phyloP scores from a whole-genome alignment of 2,797 vertebrate genomes.

The Philypnodon macrostomus region DNA sequence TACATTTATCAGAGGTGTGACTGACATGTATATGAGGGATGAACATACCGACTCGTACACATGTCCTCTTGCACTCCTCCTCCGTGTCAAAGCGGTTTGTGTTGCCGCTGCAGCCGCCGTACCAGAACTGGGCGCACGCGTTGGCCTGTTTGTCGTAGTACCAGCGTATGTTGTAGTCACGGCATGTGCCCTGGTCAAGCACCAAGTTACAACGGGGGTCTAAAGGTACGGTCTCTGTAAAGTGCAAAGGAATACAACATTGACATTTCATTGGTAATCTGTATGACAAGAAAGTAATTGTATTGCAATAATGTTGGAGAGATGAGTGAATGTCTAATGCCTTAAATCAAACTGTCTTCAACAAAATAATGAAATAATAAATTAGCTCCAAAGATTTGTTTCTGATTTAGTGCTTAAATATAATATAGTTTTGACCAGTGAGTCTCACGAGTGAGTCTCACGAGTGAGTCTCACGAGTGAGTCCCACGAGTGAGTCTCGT shows the following conservation, averaged over 20 bases:
- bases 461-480: no score
- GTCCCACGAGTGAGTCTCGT: no score
- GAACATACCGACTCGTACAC: conserved; percentile 68
- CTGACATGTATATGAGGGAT: neutral
- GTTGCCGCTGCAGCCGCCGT: conserved; percentile 82
- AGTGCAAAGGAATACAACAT: neutral
- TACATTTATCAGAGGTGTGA: conserved; percentile 7
- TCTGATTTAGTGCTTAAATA: no score
- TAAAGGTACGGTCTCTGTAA: conserved; percentile 61
- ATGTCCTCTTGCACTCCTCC: conserved; percentile 82
- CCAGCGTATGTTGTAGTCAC: conserved; percentile 84
- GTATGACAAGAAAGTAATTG: no score
- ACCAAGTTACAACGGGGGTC: conserved; percentile 71
- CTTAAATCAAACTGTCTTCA: no score
- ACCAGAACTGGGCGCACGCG: conserved; percentile 89
- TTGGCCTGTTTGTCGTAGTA: conserved; percentile 87
- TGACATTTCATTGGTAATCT: no score
- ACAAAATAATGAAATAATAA: no score
- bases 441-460: no score
- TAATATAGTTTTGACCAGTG: no score
- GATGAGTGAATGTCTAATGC: no score
- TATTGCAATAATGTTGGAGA: no score
- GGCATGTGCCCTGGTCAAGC: conserved; percentile 83
- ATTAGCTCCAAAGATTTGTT: no score
- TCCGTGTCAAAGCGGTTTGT: conserved; percentile 85